phyloP scores from a whole-genome alignment of 2,888 invertebrate genomes.

The Melanotus villosus region DNA sequence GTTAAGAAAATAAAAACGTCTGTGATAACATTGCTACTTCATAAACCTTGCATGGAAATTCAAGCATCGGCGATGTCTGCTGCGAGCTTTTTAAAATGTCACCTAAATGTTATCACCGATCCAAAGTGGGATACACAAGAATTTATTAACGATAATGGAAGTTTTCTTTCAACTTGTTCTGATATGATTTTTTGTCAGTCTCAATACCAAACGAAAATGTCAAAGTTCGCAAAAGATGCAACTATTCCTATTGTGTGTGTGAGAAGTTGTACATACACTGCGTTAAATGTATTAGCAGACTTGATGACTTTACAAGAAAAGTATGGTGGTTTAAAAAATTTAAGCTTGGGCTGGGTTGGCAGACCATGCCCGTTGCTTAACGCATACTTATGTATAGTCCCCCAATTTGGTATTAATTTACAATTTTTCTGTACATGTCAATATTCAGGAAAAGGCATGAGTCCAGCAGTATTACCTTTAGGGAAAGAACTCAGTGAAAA shows the following conservation, averaged over 20 bases:
- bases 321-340: constrained; percentile 36
- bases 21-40: constrained; percentile 37
- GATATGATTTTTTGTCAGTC: constrained; percentile 43
- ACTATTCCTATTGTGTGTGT: constrained; percentile 40
- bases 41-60: constrained; percentile 23
- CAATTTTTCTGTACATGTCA: constrained; percentile 37
- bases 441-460: background rate
- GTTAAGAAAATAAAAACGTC: constrained; percentile 21
- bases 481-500: constrained; percentile 19
- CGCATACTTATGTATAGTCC: constrained; percentile 42
- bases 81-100: constrained; percentile 28
- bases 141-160: constrained; percentile 34
- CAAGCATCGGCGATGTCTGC: constrained; percentile 38
- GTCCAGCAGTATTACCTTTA: constrained; percentile 20
- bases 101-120: constrained; percentile 39
- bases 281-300: constrained; percentile 35
- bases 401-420: constrained; percentile 44
- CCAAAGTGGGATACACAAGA: constrained; percentile 35
- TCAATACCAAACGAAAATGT: constrained; percentile 38
- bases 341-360: constrained; percentile 46
- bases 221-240: constrained; percentile 33
- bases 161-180: constrained; percentile 31
- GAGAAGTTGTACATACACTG: constrained; percentile 20
- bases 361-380: constrained; percentile 40
- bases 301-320: constrained; percentile 43